A percentile compares a stretch with the other conserved stretches of the same genome.
These are phyloP conservation scores for Delphinapterus leucas DNA, from an alignment of 2,113 vertebrate genomes.

Conservation along the genomic window DNA sequence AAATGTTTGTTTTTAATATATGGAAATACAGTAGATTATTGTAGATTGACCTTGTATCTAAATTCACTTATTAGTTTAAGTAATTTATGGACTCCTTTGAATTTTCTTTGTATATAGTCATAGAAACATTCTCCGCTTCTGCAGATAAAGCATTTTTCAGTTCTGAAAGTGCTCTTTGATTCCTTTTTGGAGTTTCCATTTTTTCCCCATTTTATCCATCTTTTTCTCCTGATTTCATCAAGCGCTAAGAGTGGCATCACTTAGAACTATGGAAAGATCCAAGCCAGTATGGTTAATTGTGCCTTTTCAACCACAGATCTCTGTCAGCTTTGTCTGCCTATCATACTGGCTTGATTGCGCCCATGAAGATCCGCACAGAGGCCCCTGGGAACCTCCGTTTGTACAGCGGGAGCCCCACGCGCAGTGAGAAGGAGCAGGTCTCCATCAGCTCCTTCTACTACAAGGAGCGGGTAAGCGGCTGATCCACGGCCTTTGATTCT, in stretches of 20 bases:
- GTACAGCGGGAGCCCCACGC: constrained; percentile 96
- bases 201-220: not conserved
- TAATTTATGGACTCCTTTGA: not conserved
- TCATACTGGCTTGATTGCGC: constrained; percentile 94
- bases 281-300: not conserved
- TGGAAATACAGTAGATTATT: not conserved
- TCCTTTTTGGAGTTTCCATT: not conserved
- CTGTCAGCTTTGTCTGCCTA: constrained; percentile 96
- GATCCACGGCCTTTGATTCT: not conserved
- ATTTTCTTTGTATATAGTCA: not conserved
- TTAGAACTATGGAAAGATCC: not conserved
- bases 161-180: not conserved
- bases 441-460: constrained; percentile 99
- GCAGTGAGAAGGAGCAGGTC: constrained; percentile 96
- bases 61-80: not conserved
- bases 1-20: constrained; percentile 36
- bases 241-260: not conserved
- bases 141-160: constrained; percentile 29
- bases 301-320: constrained; percentile 83
- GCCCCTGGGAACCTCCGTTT: constrained; percentile 91
- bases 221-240: not conserved
- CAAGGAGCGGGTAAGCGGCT: constrained; percentile 93
- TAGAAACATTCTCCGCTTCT: not conserved
- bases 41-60: not conserved
- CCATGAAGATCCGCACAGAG: constrained; percentile 98